Evolutionary conservation across 2,797 vertebrate genomes (phyloP), one percentile per base, ranked within the genome.

Genomic region (Bovichtus diacanthus): DNA sequence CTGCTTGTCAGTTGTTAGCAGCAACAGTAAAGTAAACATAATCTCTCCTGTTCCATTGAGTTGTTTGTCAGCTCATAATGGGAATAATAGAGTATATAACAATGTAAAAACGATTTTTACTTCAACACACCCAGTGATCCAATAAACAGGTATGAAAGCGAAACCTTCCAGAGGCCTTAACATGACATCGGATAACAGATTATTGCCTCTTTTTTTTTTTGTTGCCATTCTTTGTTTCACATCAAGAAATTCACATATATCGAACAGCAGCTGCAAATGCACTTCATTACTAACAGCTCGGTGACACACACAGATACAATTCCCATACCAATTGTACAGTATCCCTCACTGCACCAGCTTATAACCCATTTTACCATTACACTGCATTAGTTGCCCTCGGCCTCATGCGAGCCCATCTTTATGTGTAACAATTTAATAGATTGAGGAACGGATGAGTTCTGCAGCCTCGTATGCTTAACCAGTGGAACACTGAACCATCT

Each of bases 381-480:
- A 66, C 21, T 21, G 39, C 56, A 66, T 69, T 31, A 59, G 51
- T 13, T 56, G 53, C 50, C 44, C 29, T 56, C 3, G 1, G 72
- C 38, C 41, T 75, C 54, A 74, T 53, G 66, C 4, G 1, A 71
- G 38, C 63, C 54, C 7, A 38, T 74, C 41, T 63, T 77, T 79
- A 50, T 74, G 15, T 61, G 25, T 60, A 76, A 51, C 62, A 66
- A 23, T 27, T 79, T 71, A 65, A 49, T 69, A 74, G 53, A 77
- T n/a, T 65, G 56, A 71, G 70, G 29, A 76, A 73, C 1, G 5
- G 80, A 73, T 56, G 38, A 54, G 49, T 61, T 54, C 34, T 0
- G 25, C 50, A 61, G 62, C 66, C 51, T 68, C 50, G 49, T 72
- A 62, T 64, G 59, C 34, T 77, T 67, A 75, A 78, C 47, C 70